Percentiles rank a stretch among this genome's conserved stretches.
These are phyloP conservation scores for Drosophila mojavensis DNA, from an alignment of 1,140 invertebrate genomes.

Conservation along the genomic window DNA sequence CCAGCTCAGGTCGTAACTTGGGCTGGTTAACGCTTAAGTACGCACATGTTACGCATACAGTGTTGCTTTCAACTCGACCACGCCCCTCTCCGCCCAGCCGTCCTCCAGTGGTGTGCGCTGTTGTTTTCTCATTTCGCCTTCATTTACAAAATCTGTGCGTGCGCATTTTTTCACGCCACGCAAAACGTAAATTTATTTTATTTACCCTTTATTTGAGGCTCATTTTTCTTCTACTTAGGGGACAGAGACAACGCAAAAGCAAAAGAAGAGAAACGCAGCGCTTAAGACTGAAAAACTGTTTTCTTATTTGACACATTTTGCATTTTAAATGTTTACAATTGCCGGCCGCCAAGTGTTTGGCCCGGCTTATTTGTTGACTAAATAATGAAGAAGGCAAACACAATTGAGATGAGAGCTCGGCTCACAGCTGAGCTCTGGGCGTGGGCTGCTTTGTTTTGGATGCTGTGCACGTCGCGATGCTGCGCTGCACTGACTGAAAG, in stretches of 20 bases:
- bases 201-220: constrained; percentile 66
- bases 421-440: constrained; percentile 17
- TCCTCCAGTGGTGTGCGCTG: not conserved
- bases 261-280: constrained; percentile 64
- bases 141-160: constrained; percentile 79
- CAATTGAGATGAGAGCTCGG: constrained; percentile 42
- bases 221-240: constrained; percentile 67
- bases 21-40: constrained; percentile 17
- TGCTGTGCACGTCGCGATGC: constrained; percentile 64
- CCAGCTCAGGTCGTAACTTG: constrained; percentile 11
- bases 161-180: constrained; percentile 68
- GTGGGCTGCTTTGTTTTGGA: constrained; percentile 51
- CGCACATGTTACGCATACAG: constrained; percentile 40
- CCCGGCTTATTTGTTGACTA: constrained; percentile 58
- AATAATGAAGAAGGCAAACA: constrained; percentile 41
- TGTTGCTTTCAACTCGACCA: not conserved
- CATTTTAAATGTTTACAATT: constrained; percentile 77
- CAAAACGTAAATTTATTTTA: constrained; percentile 76
- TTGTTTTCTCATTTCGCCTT: constrained; percentile 48
- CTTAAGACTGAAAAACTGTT: constrained; percentile 47
- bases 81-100: not conserved
- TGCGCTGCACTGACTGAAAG: not conserved
- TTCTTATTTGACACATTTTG: constrained; percentile 74
- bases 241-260: constrained; percentile 2
- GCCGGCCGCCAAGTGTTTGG: constrained; percentile 71